Evolutionary conservation across 2,888 invertebrate species (phyloP).

Genomic region (Drosophila leonis): DNA sequence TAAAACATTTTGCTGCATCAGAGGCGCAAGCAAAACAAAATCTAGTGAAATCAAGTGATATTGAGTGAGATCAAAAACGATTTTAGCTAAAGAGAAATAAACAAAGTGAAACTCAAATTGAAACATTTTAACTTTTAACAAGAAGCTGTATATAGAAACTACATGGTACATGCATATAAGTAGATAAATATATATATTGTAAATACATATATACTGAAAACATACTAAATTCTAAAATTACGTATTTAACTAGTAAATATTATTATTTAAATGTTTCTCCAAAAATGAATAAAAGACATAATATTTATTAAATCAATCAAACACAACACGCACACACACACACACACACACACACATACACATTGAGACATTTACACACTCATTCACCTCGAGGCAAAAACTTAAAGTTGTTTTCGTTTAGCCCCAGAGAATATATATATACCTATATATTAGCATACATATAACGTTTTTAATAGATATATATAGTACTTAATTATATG

Average conservation of each 20-base stretch:
- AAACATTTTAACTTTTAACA: conserved; percentile 65
- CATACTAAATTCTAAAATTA: conserved; percentile 26
- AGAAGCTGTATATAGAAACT: conserved; percentile 53
- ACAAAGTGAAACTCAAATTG: conserved; percentile 41
- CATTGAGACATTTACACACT: background rate
- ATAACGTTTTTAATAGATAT: conserved; percentile 48
- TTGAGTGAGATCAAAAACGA: conserved; percentile 85
- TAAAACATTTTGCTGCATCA: conserved; percentile 54
- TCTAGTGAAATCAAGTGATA: conserved; percentile 84
- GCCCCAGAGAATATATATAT: conserved; percentile 1
- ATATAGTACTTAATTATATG: conserved; percentile 12
- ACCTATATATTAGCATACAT: conserved; percentile 18
- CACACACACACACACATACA: conserved; percentile 13
- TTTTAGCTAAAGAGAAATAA: conserved; percentile 77
- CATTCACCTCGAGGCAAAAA: conserved; percentile 6
- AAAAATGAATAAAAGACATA: conserved; percentile 71
- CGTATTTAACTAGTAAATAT: conserved; percentile 36
- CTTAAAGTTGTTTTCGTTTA: conserved; percentile 11
- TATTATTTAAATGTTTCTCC: conserved; percentile 66
- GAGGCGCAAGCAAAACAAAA: conserved; percentile 59
- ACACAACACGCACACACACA: conserved; percentile 9
- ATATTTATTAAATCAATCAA: conserved; percentile 53
- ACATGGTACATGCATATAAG: conserved; percentile 25
- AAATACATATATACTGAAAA: conserved; percentile 13
- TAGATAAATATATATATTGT: conserved; percentile 21